Evolutionary conservation across 2,113 vertebrate genomes (phyloP), one percentile per base, ranked within the genome.

Genomic region (Oncorhynchus clarkii): DNA sequence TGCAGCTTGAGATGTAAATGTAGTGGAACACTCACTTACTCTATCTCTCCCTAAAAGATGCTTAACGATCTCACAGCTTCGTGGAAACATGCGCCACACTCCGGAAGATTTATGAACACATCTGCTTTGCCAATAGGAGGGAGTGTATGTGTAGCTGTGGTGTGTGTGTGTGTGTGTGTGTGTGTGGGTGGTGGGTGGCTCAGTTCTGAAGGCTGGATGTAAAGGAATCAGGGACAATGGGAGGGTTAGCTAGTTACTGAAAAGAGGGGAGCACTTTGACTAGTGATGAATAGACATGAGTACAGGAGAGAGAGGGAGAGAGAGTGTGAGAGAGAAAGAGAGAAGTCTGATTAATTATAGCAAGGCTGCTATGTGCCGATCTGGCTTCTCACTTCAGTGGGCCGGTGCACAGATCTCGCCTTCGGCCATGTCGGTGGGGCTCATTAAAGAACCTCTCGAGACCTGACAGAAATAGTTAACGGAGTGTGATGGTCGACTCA

Each of bases 391-490:
- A 96, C 94, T 96, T 96, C 95, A 93, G 90, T 95, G 95, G 95
- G 92, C 94, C 84, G 91, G 91, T 88, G 90, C 93, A 86, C 90
- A 91, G 92, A 91, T 93, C 93, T 96, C 89, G 96, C 95, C 96
- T 94, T 95, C 92, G 95, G 96, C 95, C 94, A 95, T 96, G 94
- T 97, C 95, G 89, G 92, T 95, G 95, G 95, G 95, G 92, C 95
- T 98, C 96, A 97, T 98, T 98, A 98, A 93, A 92, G 88, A 89
- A 89, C 93, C 96, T 94, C 96, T 78, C 80, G 95, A 95, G 96
- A 96, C 87, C 79, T 89, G 94, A 93, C 84, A 97, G 94, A 95
- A 96, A 95, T 95, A 96, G 95, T 96, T 96, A 97, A 95, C 82
- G 89, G 91, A 93, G 95, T 91, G 94, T 93, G 91, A 91, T 95